Evolutionary conservation across 2,888 invertebrate species (phyloP), one percentile per base, ranked within the genome.

Genomic region (Xestoiulus laeticollis): DNA sequence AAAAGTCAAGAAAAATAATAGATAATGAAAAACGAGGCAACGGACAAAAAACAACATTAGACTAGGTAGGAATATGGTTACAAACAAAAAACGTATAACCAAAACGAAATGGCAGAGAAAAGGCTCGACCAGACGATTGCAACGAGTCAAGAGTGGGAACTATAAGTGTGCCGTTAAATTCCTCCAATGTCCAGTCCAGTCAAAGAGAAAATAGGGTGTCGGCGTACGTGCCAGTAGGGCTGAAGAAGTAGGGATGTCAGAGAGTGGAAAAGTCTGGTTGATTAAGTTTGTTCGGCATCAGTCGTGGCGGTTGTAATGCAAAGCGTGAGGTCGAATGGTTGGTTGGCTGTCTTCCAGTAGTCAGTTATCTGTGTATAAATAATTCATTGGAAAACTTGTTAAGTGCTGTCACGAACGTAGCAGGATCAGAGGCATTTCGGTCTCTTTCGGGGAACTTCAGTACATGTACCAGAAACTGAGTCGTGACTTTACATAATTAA

Each of bases 181-280:
- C 83, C 33, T 83, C 83, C 83, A 83, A 83, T 5, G 38, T 83
- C 83, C 83, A 83, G 83, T 83, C 83, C 32, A 83, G 83, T 83
- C 83, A 83, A 83, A 83, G 33, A 83, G 83, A 82, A 82, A 83
- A 19, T 38, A 32, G 38, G 83, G 32, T 19, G 32, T 33, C 83
- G 38, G 83, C 83, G 19, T 83, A 8, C n/a, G 59, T 30, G 83
- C 38, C 83, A 83, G 32, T 32, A 83, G 32, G 83, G 16, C 83
- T 83, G 83, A 83, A 83, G 83, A 38, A 83, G 83, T 83, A 32
- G n/a, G 83, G 83, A 33, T 83, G 83, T 83, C 83, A 83, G 19
- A 83, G 33, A 38, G 32, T 83, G 83, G 33, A 83, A 83, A 83
- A 83, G 83, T 83, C 83, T 32, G 38, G n/a, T 19, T 4, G 83